A percentile compares a stretch with the other conserved stretches of the same genome.
phyloP scores from a whole-genome alignment of 2,888 invertebrate species.

The Hirtodrosophila confusa region DNA sequence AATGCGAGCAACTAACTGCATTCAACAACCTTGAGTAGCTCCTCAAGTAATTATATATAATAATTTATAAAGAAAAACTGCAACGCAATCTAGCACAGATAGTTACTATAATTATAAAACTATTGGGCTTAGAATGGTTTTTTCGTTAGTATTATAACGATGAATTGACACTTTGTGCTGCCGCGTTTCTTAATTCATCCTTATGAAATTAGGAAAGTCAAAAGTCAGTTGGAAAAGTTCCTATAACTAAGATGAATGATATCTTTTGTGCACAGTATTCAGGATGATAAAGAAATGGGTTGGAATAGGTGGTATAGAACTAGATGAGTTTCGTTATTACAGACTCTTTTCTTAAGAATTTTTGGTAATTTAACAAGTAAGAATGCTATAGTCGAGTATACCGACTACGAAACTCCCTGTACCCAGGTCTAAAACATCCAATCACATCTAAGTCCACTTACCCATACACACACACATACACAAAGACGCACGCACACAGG shows the following conservation, averaged over 20 bases:
- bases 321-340: no score
- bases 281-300: no score
- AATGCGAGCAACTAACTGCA: slow-evolving; percentile 76
- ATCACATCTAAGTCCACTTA: no score
- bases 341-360: no score
- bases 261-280: neutral
- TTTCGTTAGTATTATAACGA: slow-evolving; percentile 2
- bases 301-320: no score
- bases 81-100: slow-evolving; percentile 47
- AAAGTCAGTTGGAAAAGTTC: neutral
- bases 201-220: neutral
- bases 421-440: no score
- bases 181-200: neutral
- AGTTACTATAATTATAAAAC: slow-evolving; percentile 22
- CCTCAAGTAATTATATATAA: slow-evolving; percentile 42
- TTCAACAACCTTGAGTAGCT: slow-evolving; percentile 70
- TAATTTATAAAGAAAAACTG: slow-evolving; percentile 24
- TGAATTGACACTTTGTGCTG: slow-evolving; percentile 12
- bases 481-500: no score
- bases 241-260: neutral
- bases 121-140: slow-evolving; percentile 35
- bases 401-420: no score
- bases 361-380: no score
- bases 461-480: no score
- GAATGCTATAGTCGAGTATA: no score